Percentiles rank a stretch among this genome's conserved stretches.
Evolutionary conservation across 2,888 invertebrate species (phyloP).

Genomic region (Byasa hedistus): DNA sequence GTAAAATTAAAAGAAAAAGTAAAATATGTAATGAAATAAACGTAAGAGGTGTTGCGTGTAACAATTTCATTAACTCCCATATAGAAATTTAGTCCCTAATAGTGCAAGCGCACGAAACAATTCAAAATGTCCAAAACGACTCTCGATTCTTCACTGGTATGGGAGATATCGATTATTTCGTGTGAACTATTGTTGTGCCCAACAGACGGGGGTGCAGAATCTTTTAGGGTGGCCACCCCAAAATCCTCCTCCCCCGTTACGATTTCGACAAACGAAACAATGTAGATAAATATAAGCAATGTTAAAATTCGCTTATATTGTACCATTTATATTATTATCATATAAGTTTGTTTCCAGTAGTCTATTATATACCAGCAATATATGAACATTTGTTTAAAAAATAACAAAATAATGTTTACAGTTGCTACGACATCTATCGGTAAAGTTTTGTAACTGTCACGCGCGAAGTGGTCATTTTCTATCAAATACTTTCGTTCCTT

Average conservation of each 20-base stretch:
- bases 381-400: no score
- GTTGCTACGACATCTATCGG: no score
- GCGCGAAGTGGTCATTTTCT: no score
- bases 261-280: conserved; percentile 34
- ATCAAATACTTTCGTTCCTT: no score
- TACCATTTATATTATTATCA: neutral
- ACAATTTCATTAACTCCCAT: conserved; percentile 14
- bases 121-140: conserved; percentile 20
- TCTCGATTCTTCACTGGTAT: conserved; percentile 36
- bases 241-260: conserved; percentile 33
- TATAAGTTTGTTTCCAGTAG: no score
- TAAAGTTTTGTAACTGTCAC: no score
- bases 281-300: conserved; percentile 26
- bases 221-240: conserved; percentile 60
- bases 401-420: no score
- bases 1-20: no score
- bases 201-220: conserved; percentile 64
- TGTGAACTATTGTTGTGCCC: conserved; percentile 72
- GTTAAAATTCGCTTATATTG: conserved; percentile 1
- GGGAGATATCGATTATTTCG: conserved; percentile 67
- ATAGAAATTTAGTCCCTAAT: conserved; percentile 7
- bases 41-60: conserved; percentile 12
- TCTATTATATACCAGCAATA: no score
- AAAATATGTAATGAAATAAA: neutral
- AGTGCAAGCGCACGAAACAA: conserved; percentile 24